Percentiles rank a stretch among this genome's conserved stretches.
These are phyloP conservation scores for Drosophila watanabei DNA, from an alignment of 1,140 invertebrate species.

Conservation along the genomic window DNA sequence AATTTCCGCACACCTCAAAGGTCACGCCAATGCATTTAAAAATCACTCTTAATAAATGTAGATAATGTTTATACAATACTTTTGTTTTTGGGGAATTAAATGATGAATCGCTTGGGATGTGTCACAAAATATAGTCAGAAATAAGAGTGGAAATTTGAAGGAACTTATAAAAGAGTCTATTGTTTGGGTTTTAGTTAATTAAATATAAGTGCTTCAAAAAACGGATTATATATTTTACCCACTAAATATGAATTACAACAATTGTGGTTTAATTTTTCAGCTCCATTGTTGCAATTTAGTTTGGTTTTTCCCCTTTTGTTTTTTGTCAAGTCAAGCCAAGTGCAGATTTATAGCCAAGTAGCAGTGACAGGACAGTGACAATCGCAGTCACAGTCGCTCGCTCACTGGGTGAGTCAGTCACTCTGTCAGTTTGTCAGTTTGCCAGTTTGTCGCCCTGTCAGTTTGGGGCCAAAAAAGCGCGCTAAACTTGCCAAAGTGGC, in stretches of 20 bases:
- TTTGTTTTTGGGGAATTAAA: not conserved
- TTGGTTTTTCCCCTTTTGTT: not conserved
- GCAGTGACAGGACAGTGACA: conserved; percentile 54
- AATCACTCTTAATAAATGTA: not conserved
- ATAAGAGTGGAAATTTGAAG: not conserved
- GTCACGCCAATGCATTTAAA: conserved; percentile 44
- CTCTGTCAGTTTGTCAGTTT: conserved; percentile 24
- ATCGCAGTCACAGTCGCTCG: conserved; percentile 54
- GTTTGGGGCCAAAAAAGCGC: conserved; percentile 16
- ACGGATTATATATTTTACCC: not conserved
- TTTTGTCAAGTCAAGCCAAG: conserved; percentile 21
- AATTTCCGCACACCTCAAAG: conserved; percentile 68
- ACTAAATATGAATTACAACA: not conserved
- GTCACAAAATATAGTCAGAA: not conserved
- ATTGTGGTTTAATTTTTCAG: conserved; percentile 5
- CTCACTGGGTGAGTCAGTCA: conserved; percentile 39
- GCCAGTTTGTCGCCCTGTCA: conserved; percentile 22
- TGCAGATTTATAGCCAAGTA: conserved; percentile 43
- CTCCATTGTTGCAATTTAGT: not conserved
- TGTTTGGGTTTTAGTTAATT: not conserved
- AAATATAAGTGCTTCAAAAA: not conserved
- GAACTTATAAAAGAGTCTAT: not conserved
- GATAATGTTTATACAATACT: conserved; percentile 9
- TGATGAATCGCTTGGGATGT: not conserved
- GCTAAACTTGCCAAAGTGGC: conserved; percentile 47